These are phyloP conservation scores for Ophion costatus DNA, from an alignment of 2,888 invertebrate species.

Conservation along the genomic window DNA sequence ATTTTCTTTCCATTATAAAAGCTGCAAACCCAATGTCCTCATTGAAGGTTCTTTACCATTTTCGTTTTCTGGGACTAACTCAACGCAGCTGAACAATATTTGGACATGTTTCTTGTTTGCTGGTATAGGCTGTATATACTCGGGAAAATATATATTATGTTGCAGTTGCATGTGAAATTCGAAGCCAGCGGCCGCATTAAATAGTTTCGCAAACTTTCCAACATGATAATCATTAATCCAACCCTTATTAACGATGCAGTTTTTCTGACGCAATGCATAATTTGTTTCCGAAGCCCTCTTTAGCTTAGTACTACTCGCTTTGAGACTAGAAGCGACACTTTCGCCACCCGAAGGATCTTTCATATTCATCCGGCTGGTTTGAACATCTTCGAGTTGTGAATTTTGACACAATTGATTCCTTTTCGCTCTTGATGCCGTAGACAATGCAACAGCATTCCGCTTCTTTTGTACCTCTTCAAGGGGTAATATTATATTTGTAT, in stretches of 20 bases:
- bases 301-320: too few species aligned
- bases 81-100: conserved; percentile 56
- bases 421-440: too few species aligned
- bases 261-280: neutral
- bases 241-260: conserved; percentile 21
- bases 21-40: conserved; percentile 58
- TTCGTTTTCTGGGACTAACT: neutral
- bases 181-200: conserved; percentile 40
- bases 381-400: too few species aligned
- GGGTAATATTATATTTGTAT: neutral
- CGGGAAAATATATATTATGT: conserved; percentile 11
- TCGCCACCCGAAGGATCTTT: too few species aligned
- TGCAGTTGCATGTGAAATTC: conserved; percentile 26
- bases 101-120: conserved; percentile 58
- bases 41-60: neutral
- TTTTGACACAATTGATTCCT: too few species aligned
- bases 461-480: too few species aligned
- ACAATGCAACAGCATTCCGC: too few species aligned
- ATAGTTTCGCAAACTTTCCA: conserved; percentile 35
- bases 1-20: conserved; percentile 52
- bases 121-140: conserved; percentile 45
- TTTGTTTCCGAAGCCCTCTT: too few species aligned
- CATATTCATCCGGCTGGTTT: too few species aligned
- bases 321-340: too few species aligned
- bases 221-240: conserved; percentile 50